phyloP scores from a whole-genome alignment of 2,113 vertebrate species.

The Heterocephalus glaber region DNA sequence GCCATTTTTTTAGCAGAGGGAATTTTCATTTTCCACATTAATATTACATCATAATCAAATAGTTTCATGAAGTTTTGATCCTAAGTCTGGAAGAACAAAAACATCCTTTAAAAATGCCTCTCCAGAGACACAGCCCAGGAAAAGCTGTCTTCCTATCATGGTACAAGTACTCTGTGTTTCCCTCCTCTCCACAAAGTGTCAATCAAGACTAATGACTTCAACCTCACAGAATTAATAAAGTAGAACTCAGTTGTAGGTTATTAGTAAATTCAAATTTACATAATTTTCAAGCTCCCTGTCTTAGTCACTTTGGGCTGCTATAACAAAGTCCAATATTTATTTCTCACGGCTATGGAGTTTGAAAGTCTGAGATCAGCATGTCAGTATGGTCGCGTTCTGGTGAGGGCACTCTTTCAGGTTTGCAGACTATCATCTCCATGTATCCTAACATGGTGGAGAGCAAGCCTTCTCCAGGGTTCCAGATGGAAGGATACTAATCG shows the following conservation, averaged over 20 bases:
- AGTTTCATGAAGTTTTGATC: conserved; percentile 74
- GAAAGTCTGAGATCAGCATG: background rate
- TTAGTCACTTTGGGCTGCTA: background rate
- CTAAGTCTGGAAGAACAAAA: conserved; percentile 64
- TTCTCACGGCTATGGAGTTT: background rate
- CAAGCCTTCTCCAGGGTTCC: background rate
- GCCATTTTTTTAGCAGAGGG: conserved; percentile 37
- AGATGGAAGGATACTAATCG: background rate
- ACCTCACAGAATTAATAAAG: background rate
- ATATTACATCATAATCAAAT: conserved; percentile 69
- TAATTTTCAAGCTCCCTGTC: background rate
- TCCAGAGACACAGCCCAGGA: conserved; percentile 53
- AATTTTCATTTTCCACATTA: conserved; percentile 68
- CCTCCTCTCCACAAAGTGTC: conserved; percentile 38
- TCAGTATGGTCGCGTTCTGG: background rate
- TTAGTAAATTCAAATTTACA: conserved; percentile 11
- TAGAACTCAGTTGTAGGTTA: background rate
- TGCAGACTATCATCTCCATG: background rate
- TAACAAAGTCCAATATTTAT: background rate
- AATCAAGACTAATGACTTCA: conserved; percentile 44
- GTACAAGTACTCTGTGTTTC: background rate
- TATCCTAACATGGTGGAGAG: background rate
- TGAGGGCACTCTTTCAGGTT: background rate
- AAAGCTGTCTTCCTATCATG: background rate
- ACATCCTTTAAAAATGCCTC: conserved; percentile 64